Evolutionary conservation across 2,888 invertebrate genomes (phyloP).

Genomic region (Glyphotaelius pellucidus): DNA sequence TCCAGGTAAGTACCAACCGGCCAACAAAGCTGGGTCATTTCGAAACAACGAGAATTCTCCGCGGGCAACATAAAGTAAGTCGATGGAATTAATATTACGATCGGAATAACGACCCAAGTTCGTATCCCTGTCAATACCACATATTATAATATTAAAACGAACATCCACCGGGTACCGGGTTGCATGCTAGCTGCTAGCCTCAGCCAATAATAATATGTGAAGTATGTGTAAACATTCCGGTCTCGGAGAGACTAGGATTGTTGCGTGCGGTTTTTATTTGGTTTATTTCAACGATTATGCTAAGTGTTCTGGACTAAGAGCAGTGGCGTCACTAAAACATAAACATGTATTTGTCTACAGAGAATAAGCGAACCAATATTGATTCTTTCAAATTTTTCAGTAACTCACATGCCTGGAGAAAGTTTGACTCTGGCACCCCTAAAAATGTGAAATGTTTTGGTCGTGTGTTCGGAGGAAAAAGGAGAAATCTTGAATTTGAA

Average conservation of each 20-base stretch:
- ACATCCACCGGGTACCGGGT: background rate
- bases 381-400: background rate
- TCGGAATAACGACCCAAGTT: constrained; percentile 6
- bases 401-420: no score
- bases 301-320: constrained; percentile 10
- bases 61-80: constrained; percentile 4
- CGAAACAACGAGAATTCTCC: constrained; percentile 11
- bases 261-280: constrained; percentile 31
- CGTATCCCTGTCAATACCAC: constrained; percentile 27
- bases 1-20: background rate
- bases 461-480: no score
- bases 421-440: no score
- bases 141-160: background rate
- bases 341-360: background rate
- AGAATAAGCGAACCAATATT: background rate
- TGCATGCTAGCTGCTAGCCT: background rate
- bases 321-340: background rate
- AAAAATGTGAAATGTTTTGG: no score
- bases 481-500: no score
- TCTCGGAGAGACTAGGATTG: background rate
- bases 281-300: constrained; percentile 14
- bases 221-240: constrained; percentile 30
- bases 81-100: constrained; percentile 4
- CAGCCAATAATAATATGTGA: background rate
- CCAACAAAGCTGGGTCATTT: background rate